Percentiles rank a stretch among this genome's conserved stretches.
These are phyloP conservation scores for Sipha flava DNA, from an alignment of 1,140 invertebrate species.

Conservation along the genomic window DNA sequence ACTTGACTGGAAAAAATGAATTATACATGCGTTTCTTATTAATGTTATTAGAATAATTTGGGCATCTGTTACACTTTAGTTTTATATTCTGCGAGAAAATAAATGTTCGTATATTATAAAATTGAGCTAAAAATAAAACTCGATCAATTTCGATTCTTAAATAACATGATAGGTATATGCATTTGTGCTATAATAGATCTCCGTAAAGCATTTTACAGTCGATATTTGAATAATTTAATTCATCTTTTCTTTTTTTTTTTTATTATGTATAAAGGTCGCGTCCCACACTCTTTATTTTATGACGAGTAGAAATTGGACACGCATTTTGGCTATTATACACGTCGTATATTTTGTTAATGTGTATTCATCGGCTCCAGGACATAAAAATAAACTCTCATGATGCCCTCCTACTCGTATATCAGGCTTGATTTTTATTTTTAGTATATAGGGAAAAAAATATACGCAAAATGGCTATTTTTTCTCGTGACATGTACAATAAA, in stretches of 20 bases:
- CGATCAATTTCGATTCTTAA: too few species aligned
- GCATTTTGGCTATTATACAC: not conserved
- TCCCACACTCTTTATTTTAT: not conserved
- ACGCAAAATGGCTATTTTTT: not conserved
- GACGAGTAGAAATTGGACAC: not conserved
- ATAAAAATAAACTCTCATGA: too few species aligned
- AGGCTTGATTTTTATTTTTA: not conserved
- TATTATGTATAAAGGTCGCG: not conserved
- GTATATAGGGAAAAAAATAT: not conserved
- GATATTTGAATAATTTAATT: too few species aligned
- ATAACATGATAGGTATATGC: too few species aligned
- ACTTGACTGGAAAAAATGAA: too few species aligned
- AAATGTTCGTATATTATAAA: too few species aligned
- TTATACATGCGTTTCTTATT: too few species aligned
- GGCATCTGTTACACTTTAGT: not conserved
- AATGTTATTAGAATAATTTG: not conserved
- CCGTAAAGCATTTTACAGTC: too few species aligned
- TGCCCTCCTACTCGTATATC: not conserved
- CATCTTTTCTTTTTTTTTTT: not conserved
- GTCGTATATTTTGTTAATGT: not conserved
- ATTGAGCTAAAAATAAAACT: too few species aligned
- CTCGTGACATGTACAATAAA: not conserved
- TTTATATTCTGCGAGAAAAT: too few species aligned
- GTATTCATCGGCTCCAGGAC: not conserved
- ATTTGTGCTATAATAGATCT: too few species aligned